Conservation (phyloP, 1,140 invertebrate species). For the Theocolax elegans region DNA sequence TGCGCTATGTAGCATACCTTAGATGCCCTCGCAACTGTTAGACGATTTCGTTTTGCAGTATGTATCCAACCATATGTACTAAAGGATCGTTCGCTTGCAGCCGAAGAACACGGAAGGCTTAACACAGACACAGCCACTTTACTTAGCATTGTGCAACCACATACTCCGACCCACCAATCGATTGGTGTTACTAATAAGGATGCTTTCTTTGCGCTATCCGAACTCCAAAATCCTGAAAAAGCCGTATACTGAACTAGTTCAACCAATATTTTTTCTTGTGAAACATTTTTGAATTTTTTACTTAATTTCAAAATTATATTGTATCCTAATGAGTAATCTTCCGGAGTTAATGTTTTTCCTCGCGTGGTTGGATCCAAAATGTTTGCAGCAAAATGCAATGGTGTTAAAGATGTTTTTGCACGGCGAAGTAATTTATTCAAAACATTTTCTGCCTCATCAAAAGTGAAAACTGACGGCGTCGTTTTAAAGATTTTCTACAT, state of each 20-base stretch:
- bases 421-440: slow-evolving; percentile 5
- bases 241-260: slow-evolving; percentile 38
- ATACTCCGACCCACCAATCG: no score
- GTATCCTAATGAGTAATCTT: slow-evolving; percentile 21
- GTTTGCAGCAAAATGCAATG: slow-evolving; percentile 38
- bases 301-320: slow-evolving; percentile 30
- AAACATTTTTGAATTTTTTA: slow-evolving; percentile 22
- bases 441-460: slow-evolving; percentile 3
- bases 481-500: slow-evolving; percentile 9
- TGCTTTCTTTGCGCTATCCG: no score
- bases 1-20: no score
- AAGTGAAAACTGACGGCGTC: not conserved
- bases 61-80: no score
- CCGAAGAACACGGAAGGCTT: no score
- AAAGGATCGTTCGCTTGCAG: no score
- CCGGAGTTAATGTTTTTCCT: slow-evolving; percentile 22
- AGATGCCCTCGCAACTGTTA: no score
- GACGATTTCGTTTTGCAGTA: no score
- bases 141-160: no score
- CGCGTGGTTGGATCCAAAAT: slow-evolving; percentile 38
- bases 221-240: no score
- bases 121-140: no score
- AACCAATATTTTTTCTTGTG: slow-evolving; percentile 51
- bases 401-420: slow-evolving; percentile 33
- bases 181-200: no score